Conservation (phyloP, 2,888 invertebrate genomes). For the Bedellia somnulentella region DNA sequence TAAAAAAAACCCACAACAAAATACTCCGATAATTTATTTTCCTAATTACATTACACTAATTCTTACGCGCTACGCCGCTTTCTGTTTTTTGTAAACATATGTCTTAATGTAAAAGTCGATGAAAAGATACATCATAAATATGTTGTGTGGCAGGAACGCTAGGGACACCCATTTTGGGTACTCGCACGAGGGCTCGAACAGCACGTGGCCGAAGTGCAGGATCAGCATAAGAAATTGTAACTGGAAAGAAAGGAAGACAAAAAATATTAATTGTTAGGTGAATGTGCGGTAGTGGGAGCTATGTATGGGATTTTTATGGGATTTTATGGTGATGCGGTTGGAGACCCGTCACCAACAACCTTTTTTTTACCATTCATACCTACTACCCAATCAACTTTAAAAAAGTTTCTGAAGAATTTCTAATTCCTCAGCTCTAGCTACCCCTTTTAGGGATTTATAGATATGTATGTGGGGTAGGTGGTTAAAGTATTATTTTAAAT, state of each 20-base stretch:
- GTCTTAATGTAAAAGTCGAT: constrained; percentile 69
- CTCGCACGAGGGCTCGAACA: constrained; percentile 61
- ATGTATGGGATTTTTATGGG: too few relatives aligned
- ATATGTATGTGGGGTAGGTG: too few relatives aligned
- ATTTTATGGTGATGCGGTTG: too few relatives aligned
- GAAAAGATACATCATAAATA: constrained; percentile 69
- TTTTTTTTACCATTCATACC: too few relatives aligned
- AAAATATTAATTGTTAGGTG: neutral
- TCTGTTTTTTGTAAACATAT: constrained; percentile 58
- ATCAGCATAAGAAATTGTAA: constrained; percentile 67
- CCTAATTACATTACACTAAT: constrained; percentile 13
- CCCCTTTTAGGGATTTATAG: too few relatives aligned
- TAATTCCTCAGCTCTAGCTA: too few relatives aligned
- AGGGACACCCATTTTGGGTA: constrained; percentile 64
- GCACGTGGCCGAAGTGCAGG: constrained; percentile 58
- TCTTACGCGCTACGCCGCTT: constrained; percentile 7
- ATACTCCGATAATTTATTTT: too few relatives aligned
- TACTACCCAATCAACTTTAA: too few relatives aligned
- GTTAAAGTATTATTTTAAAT: too few relatives aligned
- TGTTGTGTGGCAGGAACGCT: constrained; percentile 65
- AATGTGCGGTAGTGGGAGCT: neutral
- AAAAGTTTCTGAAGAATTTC: too few relatives aligned
- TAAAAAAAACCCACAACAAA: neutral
- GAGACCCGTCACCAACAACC: too few relatives aligned
- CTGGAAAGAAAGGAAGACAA: too few relatives aligned